Conservation (phyloP, 2,888 invertebrate species). For the Rapana venosa region DNA sequence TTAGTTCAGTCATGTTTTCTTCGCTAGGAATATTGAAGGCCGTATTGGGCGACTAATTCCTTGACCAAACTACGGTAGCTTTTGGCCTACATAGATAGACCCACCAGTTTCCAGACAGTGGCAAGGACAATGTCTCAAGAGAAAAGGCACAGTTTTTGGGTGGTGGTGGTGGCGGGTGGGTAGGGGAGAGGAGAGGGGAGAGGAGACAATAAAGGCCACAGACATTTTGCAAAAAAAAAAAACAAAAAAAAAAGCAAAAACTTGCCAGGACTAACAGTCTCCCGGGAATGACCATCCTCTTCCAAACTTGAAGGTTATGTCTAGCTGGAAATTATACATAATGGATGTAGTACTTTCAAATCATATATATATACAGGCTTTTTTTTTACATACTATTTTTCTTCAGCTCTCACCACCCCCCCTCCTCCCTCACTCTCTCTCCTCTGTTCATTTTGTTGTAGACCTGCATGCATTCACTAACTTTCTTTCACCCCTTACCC, state of each 20-base stretch:
- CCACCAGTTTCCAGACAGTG: background rate
- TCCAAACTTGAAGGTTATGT: background rate
- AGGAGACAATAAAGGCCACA: background rate
- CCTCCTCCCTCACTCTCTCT: background rate
- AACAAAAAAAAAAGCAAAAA: background rate
- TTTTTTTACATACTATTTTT: too few relatives aligned
- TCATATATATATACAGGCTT: background rate
- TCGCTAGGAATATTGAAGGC: background rate
- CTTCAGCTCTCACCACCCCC: too few relatives aligned
- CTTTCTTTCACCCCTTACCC: background rate
- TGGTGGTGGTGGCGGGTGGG: too few relatives aligned
- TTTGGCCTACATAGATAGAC: background rate
- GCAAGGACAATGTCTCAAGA: background rate
- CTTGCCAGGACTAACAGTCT: background rate
- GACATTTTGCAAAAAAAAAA: background rate
- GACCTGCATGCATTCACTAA: background rate
- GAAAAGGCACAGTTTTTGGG: background rate
- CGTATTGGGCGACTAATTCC: background rate
- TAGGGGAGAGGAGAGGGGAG: too few relatives aligned
- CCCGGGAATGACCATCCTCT: constrained; percentile 1
- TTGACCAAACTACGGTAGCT: background rate
- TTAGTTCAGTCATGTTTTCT: background rate
- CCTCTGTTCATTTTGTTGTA: background rate
- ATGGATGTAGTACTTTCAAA: background rate
- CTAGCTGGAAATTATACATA: background rate